Evolutionary conservation across 2,888 invertebrate species (phyloP).

Genomic region (Drosophila mettleri): DNA sequence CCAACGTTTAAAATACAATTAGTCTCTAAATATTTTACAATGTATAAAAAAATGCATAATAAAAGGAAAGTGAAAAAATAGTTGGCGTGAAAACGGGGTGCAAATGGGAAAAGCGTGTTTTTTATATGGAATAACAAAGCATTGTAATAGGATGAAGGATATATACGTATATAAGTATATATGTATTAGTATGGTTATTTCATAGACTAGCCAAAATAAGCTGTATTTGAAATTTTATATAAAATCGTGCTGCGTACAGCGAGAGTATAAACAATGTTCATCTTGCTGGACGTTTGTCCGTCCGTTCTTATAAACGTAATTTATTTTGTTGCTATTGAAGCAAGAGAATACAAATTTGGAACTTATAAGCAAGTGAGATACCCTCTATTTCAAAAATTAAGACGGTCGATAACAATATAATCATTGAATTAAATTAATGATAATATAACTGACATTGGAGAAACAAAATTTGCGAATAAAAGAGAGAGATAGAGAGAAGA

Average conservation of each 20-base stretch:
- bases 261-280: background rate
- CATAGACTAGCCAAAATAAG: background rate
- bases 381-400: background rate
- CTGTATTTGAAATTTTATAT: background rate
- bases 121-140: constrained; percentile 1
- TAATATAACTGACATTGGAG: too few relatives aligned
- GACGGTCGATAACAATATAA: too few relatives aligned
- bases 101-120: constrained; percentile 6
- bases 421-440: too few relatives aligned
- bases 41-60: background rate
- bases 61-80: background rate
- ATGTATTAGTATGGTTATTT: background rate
- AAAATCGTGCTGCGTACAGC: background rate
- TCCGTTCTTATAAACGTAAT: constrained; percentile 2
- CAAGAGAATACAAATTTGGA: background rate
- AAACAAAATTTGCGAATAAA: too few relatives aligned
- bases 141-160: background rate
- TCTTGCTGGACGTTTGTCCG: background rate
- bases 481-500: too few relatives aligned
- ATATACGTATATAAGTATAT: background rate
- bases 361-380: background rate
- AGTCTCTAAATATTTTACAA: constrained; percentile 23
- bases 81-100: constrained; percentile 25
- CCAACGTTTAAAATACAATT: constrained; percentile 40
- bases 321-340: background rate